A percentile compares a stretch with the other conserved stretches of the same genome.
These are phyloP conservation scores for Cromileptes altivelis DNA, from an alignment of 2,113 vertebrate genomes.

Conservation along the genomic window DNA sequence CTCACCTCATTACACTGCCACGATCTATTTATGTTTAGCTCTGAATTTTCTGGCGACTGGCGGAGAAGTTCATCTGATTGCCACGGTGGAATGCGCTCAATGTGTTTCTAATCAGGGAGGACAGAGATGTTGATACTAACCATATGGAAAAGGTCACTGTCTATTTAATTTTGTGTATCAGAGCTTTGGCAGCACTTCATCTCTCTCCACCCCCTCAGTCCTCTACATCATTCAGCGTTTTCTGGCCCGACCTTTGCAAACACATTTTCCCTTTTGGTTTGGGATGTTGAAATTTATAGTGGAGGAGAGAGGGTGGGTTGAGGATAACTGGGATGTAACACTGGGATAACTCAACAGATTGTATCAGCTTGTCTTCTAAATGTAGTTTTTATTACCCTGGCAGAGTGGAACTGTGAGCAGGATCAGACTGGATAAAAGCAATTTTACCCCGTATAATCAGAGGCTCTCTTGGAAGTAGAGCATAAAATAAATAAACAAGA, in stretches of 20 bases:
- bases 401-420: not conserved
- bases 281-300: not conserved
- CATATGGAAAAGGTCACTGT: constrained; percentile 46
- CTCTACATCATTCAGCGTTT: constrained; percentile 8
- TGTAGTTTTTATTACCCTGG: not conserved
- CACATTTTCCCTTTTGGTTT: not conserved
- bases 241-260: not conserved
- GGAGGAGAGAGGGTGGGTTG: not conserved
- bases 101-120: constrained; percentile 42
- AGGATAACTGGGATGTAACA: not conserved
- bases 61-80: constrained; percentile 10
- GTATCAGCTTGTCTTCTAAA: not conserved
- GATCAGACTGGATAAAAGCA: not conserved
- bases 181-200: constrained; percentile 36
- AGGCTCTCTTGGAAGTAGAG: not conserved
- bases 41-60: not conserved
- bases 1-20: not conserved
- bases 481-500: not conserved
- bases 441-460: not conserved
- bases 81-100: constrained; percentile 22
- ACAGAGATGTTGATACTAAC: constrained; percentile 26
- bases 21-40: not conserved
- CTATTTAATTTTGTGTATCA: constrained; percentile 34
- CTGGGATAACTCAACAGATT: not conserved
- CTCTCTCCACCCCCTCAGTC: not conserved